Conservation (phyloP, 2,113 vertebrate species). For the Hydrochoerus hydrochaeris region DNA sequence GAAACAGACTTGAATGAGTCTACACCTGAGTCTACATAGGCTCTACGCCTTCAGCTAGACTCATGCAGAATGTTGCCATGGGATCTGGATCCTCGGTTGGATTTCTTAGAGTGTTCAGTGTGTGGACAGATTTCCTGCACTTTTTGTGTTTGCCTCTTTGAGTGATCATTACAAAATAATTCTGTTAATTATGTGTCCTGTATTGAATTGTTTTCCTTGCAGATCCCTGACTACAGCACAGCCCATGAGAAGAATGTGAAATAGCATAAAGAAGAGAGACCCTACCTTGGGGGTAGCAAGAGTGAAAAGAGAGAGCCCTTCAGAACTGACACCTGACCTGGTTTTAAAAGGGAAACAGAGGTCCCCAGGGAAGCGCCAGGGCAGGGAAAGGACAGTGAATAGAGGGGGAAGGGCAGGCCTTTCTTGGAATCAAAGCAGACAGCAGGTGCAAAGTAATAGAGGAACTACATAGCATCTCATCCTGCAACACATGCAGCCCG, state of each 20-base stretch:
- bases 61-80: too few species aligned
- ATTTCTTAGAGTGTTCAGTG: too few species aligned
- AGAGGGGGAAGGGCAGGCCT: rapidly evolving
- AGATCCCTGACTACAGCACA: too few species aligned
- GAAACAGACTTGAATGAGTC: too few species aligned
- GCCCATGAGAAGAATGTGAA: not conserved
- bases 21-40: too few species aligned
- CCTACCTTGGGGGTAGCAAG: not conserved
- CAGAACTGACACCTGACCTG: not conserved
- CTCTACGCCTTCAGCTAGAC: too few species aligned
- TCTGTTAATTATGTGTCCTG: too few species aligned
- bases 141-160: too few species aligned
- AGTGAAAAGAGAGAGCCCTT: not conserved
- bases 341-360: not conserved
- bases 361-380: not conserved
- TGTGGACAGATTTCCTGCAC: too few species aligned
- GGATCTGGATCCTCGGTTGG: too few species aligned
- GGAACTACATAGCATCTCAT: constrained; percentile 61
- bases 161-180: too few species aligned
- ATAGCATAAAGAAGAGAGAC: not conserved
- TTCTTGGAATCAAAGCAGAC: not conserved
- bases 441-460: not conserved
- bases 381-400: not conserved
- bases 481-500: constrained; percentile 66
- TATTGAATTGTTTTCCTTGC: too few species aligned